A percentile compares a stretch with the other conserved stretches of the same genome.
Conservation (phyloP, 2,888 invertebrate genomes). For the Tolmerus cingulatus region DNA sequence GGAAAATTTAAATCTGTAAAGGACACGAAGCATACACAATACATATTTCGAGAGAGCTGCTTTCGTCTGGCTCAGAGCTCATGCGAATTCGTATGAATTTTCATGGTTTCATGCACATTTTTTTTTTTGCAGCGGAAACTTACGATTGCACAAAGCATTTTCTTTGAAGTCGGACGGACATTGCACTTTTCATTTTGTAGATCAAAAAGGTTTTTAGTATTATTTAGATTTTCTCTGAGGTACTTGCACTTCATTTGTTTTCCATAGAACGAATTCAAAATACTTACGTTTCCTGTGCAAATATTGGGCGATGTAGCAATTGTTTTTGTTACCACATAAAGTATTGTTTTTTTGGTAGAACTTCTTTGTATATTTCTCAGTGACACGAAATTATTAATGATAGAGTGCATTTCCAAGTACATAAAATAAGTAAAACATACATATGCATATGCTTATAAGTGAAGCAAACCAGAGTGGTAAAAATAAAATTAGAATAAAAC, state of each 20-base stretch:
- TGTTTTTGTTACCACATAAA: no score
- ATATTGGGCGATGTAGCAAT: no score
- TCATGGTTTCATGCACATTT: conserved; percentile 4
- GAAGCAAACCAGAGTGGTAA: no score
- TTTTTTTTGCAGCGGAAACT: background rate
- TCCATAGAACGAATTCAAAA: background rate
- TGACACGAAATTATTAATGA: no score
- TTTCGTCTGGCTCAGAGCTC: background rate
- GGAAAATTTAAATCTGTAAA: background rate
- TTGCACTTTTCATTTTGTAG: background rate
- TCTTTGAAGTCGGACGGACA: background rate
- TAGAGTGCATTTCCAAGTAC: no score
- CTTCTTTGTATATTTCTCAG: no score
- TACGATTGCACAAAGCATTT: background rate
- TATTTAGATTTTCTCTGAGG: background rate
- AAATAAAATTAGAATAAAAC: no score
- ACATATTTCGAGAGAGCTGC: background rate
- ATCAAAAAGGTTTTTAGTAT: background rate
- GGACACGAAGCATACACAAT: background rate
- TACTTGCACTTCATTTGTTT: background rate
- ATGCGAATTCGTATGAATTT: background rate
- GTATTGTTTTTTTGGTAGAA: no score
- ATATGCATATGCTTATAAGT: no score
- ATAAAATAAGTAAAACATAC: no score
- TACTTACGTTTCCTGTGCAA: no score